Evolutionary conservation across 2,113 vertebrate species (phyloP).

Genomic region (Scytalopus superciliaris): DNA sequence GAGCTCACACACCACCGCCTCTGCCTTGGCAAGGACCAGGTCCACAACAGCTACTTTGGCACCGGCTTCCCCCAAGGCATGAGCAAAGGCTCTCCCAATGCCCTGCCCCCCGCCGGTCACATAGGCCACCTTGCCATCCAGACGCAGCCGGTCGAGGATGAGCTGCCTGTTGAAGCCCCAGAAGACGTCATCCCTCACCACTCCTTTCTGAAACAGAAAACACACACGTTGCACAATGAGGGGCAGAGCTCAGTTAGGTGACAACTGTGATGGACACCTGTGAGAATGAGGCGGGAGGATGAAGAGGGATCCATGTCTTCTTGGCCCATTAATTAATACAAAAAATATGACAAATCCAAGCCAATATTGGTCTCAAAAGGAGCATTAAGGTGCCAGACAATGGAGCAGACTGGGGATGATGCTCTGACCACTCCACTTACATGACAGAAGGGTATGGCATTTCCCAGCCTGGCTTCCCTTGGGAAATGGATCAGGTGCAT

Average conservation of each 20-base stretch:
- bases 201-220: constrained; percentile 1
- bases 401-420: neutral
- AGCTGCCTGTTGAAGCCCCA: constrained; percentile 48
- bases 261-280: neutral
- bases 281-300: neutral
- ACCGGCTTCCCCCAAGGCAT: constrained; percentile 77
- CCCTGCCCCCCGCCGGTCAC: constrained; percentile 81
- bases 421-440: neutral
- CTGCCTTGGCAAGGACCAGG: constrained; percentile 74
- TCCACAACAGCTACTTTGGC: constrained; percentile 81
- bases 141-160: constrained; percentile 76
- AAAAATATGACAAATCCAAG: neutral
- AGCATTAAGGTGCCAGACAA: neutral
- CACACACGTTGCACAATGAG: fast-evolving
- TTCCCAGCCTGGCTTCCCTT: neutral
- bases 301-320: neutral
- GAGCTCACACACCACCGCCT: constrained; percentile 72
- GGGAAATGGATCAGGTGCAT: neutral
- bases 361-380: neutral
- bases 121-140: constrained; percentile 77
- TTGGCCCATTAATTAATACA: neutral
- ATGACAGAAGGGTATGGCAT: neutral
- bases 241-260: neutral
- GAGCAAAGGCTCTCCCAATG: constrained; percentile 80
- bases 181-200: constrained; percentile 74